Percentiles rank a stretch among this genome's conserved stretches.
These are phyloP conservation scores for Dynastes tityus DNA, from an alignment of 2,888 invertebrate species.

Conservation along the genomic window DNA sequence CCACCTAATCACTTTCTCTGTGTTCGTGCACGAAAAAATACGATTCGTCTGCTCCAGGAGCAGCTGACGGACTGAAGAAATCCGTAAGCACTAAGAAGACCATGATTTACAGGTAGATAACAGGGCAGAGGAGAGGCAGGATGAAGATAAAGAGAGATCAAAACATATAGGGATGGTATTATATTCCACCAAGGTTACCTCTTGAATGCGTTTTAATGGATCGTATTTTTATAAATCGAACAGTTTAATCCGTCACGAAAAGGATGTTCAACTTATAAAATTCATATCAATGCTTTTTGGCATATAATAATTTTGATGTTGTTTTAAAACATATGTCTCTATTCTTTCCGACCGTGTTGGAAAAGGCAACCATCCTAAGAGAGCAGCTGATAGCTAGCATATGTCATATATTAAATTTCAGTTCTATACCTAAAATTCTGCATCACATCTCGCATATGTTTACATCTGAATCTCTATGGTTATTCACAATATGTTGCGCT, in stretches of 20 bases:
- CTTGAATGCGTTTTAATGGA: background rate
- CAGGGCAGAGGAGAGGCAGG: constrained; percentile 46
- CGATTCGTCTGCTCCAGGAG: constrained; percentile 53
- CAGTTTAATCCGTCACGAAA: background rate
- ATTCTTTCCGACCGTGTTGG: constrained; percentile 5
- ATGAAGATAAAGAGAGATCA: constrained; percentile 57
- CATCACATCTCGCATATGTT: constrained; percentile 26
- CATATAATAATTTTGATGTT: too few species aligned
- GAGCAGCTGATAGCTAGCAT: constrained; percentile 38
- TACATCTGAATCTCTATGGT: background rate
- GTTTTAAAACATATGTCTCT: too few species aligned
- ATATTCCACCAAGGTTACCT: constrained; percentile 47
- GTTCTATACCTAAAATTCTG: constrained; percentile 26
- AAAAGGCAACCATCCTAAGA: constrained; percentile 9
- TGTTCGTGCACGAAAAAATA: background rate
- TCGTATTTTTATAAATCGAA: constrained; percentile 1
- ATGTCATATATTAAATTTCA: constrained; percentile 40
- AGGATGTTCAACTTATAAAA: too few species aligned
- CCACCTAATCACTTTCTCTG: constrained; percentile 13
- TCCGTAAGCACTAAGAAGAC: constrained; percentile 55
- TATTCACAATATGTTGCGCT: background rate
- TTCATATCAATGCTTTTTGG: too few species aligned
- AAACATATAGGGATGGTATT: constrained; percentile 52
- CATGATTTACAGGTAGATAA: constrained; percentile 66
- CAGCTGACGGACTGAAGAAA: constrained; percentile 67